Conservation (phyloP, 2,113 vertebrate species). For the Salvelinus namaycush region DNA sequence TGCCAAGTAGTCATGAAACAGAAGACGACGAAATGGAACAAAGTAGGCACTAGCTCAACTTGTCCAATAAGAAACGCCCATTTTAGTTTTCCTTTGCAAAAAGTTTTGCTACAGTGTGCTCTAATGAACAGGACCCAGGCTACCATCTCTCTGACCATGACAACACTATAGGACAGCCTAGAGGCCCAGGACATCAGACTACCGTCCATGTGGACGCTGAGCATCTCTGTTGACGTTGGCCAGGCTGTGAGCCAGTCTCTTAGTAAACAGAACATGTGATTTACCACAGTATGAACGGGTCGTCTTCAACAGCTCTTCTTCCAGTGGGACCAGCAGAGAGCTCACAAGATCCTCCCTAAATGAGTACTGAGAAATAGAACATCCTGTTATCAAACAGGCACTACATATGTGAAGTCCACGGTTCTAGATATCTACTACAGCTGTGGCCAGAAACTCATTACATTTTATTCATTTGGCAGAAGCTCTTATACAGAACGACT, state of each 20-base stretch:
- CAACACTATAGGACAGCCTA: not conserved
- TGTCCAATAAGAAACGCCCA: too few relatives aligned
- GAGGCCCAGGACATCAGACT: too few relatives aligned
- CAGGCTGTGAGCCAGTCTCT: conserved; percentile 80
- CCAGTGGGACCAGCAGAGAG: conserved; percentile 81
- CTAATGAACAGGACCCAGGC: not conserved
- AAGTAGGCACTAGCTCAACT: too few relatives aligned
- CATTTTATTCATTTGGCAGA: not conserved
- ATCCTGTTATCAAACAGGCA: not conserved
- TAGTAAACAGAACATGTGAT: conserved; percentile 82
- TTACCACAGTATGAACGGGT: conserved; percentile 88
- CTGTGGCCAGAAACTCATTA: not conserved
- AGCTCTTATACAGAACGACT: too few relatives aligned
- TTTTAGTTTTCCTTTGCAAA: too few relatives aligned
- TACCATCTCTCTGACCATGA: too few relatives aligned
- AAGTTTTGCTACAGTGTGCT: not conserved
- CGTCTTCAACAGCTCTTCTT: conserved; percentile 81
- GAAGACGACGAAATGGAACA: too few relatives aligned
- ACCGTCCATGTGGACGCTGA: not conserved
- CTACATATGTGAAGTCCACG: conserved; percentile 35
- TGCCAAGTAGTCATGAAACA: too few relatives aligned
- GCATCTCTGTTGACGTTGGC: conserved; percentile 33
- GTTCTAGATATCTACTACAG: not conserved
- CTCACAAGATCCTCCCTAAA: conserved; percentile 79
- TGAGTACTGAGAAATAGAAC: conserved; percentile 73